phyloP scores from a whole-genome alignment of 2,888 invertebrate genomes.

The Mesopsocus fuscifrons region DNA sequence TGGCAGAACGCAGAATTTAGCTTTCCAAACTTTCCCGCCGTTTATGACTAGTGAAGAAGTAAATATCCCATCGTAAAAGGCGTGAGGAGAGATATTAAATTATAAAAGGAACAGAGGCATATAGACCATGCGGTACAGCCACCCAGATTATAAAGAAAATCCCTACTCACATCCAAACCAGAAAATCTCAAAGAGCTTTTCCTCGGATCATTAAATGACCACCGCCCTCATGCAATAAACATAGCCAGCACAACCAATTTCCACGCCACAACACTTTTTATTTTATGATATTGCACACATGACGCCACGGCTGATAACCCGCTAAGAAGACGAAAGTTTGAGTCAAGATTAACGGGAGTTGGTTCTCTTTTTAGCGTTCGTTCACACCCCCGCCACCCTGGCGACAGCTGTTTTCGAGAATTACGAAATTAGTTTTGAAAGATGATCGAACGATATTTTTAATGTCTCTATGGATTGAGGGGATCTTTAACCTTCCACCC shows the following conservation, averaged over 20 bases:
- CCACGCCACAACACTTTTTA: neutral
- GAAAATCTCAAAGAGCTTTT: neutral
- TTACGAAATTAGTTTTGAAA: constrained; percentile 10
- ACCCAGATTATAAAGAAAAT: neutral
- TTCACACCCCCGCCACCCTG: too few relatives aligned
- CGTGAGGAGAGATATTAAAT: too few relatives aligned
- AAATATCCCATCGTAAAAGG: too few relatives aligned
- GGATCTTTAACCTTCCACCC: too few relatives aligned
- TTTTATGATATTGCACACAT: constrained; percentile 10
- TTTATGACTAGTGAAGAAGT: too few relatives aligned
- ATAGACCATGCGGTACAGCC: too few relatives aligned
- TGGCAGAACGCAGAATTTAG: too few relatives aligned
- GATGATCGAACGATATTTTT: constrained; percentile 9
- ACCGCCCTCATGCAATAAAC: neutral
- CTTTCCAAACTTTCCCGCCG: too few relatives aligned
- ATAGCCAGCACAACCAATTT: neutral
- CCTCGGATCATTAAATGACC: neutral
- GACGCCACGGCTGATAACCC: neutral
- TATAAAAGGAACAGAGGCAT: too few relatives aligned
- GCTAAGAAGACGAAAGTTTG: neutral
- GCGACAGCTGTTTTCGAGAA: constrained; percentile 9
- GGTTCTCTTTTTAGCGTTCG: too few relatives aligned
- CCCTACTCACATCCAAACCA: too few relatives aligned
- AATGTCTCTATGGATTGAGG: constrained; percentile 6
- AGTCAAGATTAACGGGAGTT: too few relatives aligned